Conservation (phyloP, 2,113 vertebrate species). For the Halichoerus grypus region DNA sequence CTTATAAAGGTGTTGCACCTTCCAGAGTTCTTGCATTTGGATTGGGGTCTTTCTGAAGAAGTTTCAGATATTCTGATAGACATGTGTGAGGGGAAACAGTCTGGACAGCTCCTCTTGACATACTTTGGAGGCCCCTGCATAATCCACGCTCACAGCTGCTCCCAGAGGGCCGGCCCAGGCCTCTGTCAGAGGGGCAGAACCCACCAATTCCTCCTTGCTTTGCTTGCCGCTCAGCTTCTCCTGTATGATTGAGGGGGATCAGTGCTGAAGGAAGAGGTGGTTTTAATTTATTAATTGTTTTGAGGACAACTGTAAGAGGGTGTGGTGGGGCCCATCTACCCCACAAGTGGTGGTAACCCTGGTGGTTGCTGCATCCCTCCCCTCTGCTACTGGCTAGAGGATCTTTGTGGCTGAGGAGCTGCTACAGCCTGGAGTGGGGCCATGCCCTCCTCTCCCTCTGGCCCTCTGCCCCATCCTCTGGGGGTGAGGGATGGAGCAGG, state of each 20-base stretch:
- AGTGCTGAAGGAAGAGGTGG: constrained; percentile 51
- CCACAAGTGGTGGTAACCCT: constrained; percentile 50
- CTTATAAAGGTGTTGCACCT: constrained; percentile 48
- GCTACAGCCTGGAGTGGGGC: constrained; percentile 75
- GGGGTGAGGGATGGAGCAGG: neutral
- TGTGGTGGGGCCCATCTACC: constrained; percentile 46
- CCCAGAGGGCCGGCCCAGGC: constrained; percentile 53
- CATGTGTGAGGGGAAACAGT: neutral
- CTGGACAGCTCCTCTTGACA: neutral
- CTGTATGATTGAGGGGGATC: constrained; percentile 55
- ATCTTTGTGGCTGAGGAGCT: constrained; percentile 77
- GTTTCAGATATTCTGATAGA: neutral
- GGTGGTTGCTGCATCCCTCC: constrained; percentile 59
- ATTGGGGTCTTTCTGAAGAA: constrained; percentile 59
- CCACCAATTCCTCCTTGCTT: constrained; percentile 57
- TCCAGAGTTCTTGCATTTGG: constrained; percentile 59
- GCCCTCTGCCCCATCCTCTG: neutral
- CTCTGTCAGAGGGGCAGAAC: neutral
- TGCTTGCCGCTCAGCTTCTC: constrained; percentile 73
- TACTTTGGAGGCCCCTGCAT: neutral
- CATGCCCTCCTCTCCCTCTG: constrained; percentile 59
- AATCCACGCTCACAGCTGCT: constrained; percentile 31
- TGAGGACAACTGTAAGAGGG: constrained; percentile 70
- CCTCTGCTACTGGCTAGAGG: constrained; percentile 51
- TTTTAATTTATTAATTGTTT: constrained; percentile 82